These are phyloP conservation scores for Andrena fulva DNA, from an alignment of 2,888 invertebrate species.

Conservation along the genomic window DNA sequence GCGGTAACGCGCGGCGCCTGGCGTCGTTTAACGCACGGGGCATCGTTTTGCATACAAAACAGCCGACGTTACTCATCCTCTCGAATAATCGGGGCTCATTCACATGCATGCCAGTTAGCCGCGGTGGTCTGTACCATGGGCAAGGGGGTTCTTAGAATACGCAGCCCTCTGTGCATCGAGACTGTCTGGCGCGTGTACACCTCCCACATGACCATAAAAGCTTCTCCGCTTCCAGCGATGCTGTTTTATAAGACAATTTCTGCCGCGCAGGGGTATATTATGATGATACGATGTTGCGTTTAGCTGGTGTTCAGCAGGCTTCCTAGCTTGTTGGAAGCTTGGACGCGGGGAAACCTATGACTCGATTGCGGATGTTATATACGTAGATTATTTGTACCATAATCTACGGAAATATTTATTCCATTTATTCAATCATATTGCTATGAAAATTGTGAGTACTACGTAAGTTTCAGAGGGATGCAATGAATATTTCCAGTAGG, in stretches of 20 bases:
- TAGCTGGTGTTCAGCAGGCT: neutral
- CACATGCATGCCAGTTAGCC: constrained; percentile 61
- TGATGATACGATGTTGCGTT: neutral
- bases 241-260: constrained; percentile 1
- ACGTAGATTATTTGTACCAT: too few species aligned
- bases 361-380: neutral
- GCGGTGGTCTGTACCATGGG: constrained; percentile 31
- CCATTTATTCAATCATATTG: too few species aligned
- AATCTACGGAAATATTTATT: too few species aligned
- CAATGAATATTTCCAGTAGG: too few species aligned
- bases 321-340: neutral
- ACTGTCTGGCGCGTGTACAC: constrained; percentile 49
- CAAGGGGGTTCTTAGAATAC: constrained; percentile 35
- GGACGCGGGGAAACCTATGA: neutral
- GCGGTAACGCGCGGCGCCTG: constrained; percentile 47
- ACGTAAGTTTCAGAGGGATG: too few species aligned
- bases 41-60: constrained; percentile 73
- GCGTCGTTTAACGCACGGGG: constrained; percentile 50
- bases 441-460: too few species aligned
- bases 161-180: constrained; percentile 29
- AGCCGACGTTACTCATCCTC: constrained; percentile 70
- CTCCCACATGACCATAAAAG: constrained; percentile 14
- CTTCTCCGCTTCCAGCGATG: neutral
- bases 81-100: constrained; percentile 73
- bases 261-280: neutral